Percentiles rank a stretch among this genome's conserved stretches.
Conservation (phyloP, 2,113 vertebrate species). For the Spheniscus mendiculus region DNA sequence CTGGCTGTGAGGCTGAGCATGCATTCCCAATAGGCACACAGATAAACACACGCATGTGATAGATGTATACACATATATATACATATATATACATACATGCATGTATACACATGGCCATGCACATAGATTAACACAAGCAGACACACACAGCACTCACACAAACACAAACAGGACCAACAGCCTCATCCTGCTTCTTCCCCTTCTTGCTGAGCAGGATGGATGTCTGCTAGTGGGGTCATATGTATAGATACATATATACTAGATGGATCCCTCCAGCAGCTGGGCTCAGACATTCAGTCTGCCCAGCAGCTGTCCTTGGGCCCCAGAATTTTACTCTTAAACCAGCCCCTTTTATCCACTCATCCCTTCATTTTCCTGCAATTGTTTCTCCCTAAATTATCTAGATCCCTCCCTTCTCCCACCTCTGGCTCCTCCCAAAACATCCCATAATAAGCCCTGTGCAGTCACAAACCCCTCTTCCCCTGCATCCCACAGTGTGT, state of each 20-base stretch:
- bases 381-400: not conserved
- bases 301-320: not conserved
- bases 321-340: not conserved
- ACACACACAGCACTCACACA: not conserved
- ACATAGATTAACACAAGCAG: not conserved
- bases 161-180: not conserved
- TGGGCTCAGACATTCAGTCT: not conserved
- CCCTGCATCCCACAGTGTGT: fast-evolving
- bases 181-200: not conserved
- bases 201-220: too few species aligned
- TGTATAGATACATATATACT: too few species aligned
- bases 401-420: not conserved
- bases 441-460: not conserved
- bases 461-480: not conserved
- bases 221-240: not conserved
- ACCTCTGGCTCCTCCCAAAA: not conserved
- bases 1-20: not conserved
- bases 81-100: not conserved
- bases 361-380: not conserved
- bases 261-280: fast-evolving
- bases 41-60: not conserved
- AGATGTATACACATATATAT: not conserved
- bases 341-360: fast-evolving
- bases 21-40: not conserved
- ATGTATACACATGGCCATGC: too few species aligned